These are phyloP conservation scores for Drosophila anomelani DNA, from an alignment of 2,888 invertebrate genomes.

Conservation along the genomic window DNA sequence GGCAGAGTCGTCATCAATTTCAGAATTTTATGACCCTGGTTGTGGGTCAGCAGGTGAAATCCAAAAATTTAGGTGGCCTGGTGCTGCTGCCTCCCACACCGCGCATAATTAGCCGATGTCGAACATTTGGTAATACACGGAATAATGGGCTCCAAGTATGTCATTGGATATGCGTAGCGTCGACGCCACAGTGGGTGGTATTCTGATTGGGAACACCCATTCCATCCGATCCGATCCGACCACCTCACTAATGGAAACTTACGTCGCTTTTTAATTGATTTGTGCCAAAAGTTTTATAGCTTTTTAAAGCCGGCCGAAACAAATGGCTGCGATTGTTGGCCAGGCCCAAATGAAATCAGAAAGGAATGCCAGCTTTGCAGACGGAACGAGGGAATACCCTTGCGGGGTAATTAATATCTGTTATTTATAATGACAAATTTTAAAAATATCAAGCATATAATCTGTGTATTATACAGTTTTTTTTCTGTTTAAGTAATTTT, in stretches of 20 bases:
- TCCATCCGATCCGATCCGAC: conserved; percentile 3
- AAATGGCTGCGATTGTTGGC: conserved; percentile 37
- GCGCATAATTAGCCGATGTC: conserved; percentile 59
- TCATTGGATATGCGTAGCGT: conserved; percentile 68
- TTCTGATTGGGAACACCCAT: conserved; percentile 42
- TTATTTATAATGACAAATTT: too few relatives aligned
- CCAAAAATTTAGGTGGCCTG: conserved; percentile 45
- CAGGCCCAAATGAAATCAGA: conserved; percentile 2
- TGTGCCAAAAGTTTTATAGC: conserved; percentile 68
- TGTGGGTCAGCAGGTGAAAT: conserved; percentile 71
- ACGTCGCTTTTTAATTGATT: conserved; percentile 67
- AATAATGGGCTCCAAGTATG: conserved; percentile 45
- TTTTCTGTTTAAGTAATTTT: too few relatives aligned
- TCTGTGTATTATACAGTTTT: too few relatives aligned
- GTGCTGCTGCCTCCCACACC: conserved; percentile 40
- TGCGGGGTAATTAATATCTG: neutral
- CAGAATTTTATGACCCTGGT: conserved; percentile 34
- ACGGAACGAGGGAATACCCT: neutral
- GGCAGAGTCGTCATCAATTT: conserved; percentile 40
- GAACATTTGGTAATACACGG: conserved; percentile 58
- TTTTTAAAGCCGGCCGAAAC: conserved; percentile 55
- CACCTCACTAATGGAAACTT: conserved; percentile 41
- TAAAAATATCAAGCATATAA: too few relatives aligned
- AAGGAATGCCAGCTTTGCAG: neutral
- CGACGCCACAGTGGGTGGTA: conserved; percentile 76